Conservation (phyloP, 2,888 invertebrate genomes). For the Hermaeophaga mercurialis region DNA sequence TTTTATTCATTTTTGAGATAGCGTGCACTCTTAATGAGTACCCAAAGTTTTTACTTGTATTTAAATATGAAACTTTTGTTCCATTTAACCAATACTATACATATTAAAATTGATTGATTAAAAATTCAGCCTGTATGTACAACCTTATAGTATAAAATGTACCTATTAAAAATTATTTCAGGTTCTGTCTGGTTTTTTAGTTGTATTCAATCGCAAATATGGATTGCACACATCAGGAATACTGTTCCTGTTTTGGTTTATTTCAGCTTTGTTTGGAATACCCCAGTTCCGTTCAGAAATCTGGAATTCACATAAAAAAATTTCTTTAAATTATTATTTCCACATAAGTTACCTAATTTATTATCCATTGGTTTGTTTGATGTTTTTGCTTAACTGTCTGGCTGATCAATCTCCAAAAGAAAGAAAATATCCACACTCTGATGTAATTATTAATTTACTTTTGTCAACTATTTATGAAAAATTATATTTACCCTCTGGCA, state of each 20-base stretch:
- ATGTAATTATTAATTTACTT: too few relatives aligned
- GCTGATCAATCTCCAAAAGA: slow-evolving; percentile 74
- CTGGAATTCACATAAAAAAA: slow-evolving; percentile 45
- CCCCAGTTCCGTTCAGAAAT: slow-evolving; percentile 75
- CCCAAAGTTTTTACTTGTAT: too few relatives aligned
- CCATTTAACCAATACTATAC: too few relatives aligned
- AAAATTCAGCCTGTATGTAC: too few relatives aligned
- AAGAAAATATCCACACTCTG: slow-evolving; percentile 70
- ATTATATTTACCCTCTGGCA: too few relatives aligned
- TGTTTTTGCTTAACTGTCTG: slow-evolving; percentile 81
- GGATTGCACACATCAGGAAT: slow-evolving; percentile 91
- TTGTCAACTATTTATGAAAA: too few relatives aligned
- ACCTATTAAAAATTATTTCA: slow-evolving; percentile 55
- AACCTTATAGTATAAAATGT: too few relatives aligned
- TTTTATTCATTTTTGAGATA: too few relatives aligned
- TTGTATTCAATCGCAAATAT: slow-evolving; percentile 79
- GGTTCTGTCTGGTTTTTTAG: slow-evolving; percentile 72
- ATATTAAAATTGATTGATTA: too few relatives aligned
- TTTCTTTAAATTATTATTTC: slow-evolving; percentile 63
- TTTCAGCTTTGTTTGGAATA: slow-evolving; percentile 73
- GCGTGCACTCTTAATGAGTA: too few relatives aligned
- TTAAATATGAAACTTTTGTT: too few relatives aligned
- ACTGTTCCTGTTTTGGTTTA: slow-evolving; percentile 89
- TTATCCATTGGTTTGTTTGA: slow-evolving; percentile 70
- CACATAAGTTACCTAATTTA: slow-evolving; percentile 82